These are phyloP conservation scores for Caenorhabditis sp. DNA, from an alignment of 2,888 invertebrate species.

Conservation along the genomic window DNA sequence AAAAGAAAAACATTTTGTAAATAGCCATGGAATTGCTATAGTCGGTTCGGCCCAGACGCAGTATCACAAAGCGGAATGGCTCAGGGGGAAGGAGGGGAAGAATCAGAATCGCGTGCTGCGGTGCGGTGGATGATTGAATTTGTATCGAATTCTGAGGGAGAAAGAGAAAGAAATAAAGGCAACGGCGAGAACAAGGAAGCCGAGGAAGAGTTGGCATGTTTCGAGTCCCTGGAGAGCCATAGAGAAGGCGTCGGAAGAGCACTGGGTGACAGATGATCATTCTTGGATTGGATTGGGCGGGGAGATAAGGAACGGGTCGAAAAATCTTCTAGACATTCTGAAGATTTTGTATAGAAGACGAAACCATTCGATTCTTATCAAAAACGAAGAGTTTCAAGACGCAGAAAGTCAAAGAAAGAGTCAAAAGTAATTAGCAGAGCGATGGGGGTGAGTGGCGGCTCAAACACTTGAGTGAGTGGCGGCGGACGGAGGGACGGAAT, in stretches of 20 bases:
- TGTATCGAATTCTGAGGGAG: constrained; percentile 43
- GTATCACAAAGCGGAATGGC: background rate
- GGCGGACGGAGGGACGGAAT: constrained; percentile 23
- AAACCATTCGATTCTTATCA: background rate
- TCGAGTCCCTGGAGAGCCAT: constrained; percentile 14
- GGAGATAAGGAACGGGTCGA: background rate
- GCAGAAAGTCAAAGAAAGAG: background rate
- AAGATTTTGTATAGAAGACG: too few relatives aligned
- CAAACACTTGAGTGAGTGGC: constrained; percentile 58
- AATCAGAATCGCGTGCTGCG: too few relatives aligned
- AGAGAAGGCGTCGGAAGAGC: too few relatives aligned
- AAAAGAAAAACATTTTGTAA: background rate
- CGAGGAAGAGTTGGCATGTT: constrained; percentile 17
- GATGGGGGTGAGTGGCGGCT: too few relatives aligned
- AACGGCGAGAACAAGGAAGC: constrained; percentile 6
- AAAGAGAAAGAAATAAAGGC: constrained; percentile 14
- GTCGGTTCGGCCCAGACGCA: background rate
- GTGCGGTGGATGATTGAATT: constrained; percentile 63
- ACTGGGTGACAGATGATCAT: constrained; percentile 53
- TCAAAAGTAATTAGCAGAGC: constrained; percentile 58
- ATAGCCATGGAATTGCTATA: background rate
- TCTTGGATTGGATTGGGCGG: constrained; percentile 42
- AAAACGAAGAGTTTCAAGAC: too few relatives aligned
- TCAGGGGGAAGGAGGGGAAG: background rate
- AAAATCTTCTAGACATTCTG: too few relatives aligned